These are phyloP conservation scores for Drosophila falleni DNA, from an alignment of 2,888 invertebrate genomes.

Conservation along the genomic window DNA sequence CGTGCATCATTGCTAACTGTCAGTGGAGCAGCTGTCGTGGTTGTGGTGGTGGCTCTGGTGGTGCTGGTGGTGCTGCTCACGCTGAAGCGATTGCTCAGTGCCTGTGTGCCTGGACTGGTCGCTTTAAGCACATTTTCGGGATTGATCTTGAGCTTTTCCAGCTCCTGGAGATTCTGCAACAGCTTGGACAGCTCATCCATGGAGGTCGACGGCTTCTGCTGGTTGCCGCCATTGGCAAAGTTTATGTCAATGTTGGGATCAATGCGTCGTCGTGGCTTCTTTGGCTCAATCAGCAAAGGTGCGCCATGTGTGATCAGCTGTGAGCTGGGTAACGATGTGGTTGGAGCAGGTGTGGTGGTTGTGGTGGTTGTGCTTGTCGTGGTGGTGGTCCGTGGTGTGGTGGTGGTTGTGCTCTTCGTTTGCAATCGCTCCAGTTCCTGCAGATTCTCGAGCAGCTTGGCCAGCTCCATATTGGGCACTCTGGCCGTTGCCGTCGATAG, in stretches of 20 bases:
- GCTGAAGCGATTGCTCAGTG: constrained; percentile 71
- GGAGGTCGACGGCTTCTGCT: constrained; percentile 58
- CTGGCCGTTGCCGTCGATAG: constrained; percentile 75
- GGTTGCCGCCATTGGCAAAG: constrained; percentile 74
- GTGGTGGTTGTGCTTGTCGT: constrained; percentile 44
- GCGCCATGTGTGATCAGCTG: constrained; percentile 80
- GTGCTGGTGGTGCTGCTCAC: constrained; percentile 27
- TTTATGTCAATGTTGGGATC: constrained; percentile 82
- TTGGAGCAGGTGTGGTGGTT: constrained; percentile 60
- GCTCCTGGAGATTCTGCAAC: constrained; percentile 85
- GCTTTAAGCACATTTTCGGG: constrained; percentile 76
- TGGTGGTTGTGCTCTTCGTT: constrained; percentile 59
- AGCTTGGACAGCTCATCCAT: constrained; percentile 85
- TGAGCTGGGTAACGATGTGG: constrained; percentile 47
- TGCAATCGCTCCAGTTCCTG: constrained; percentile 82
- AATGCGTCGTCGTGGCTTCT: constrained; percentile 80
- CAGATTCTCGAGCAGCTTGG: constrained; percentile 86
- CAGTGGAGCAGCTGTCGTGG: constrained; percentile 26
- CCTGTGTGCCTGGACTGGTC: constrained; percentile 32
- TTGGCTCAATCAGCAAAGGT: constrained; percentile 77
- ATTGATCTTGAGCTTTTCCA: constrained; percentile 81
- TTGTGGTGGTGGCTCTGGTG: constrained; percentile 8
- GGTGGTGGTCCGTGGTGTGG: too few species aligned
- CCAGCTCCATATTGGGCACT: constrained; percentile 83
- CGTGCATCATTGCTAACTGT: constrained; percentile 48